Evolutionary conservation across 2,888 invertebrate species (phyloP), one percentile per base, ranked within the genome.

Genomic region (Drosophila austrosaltans): DNA sequence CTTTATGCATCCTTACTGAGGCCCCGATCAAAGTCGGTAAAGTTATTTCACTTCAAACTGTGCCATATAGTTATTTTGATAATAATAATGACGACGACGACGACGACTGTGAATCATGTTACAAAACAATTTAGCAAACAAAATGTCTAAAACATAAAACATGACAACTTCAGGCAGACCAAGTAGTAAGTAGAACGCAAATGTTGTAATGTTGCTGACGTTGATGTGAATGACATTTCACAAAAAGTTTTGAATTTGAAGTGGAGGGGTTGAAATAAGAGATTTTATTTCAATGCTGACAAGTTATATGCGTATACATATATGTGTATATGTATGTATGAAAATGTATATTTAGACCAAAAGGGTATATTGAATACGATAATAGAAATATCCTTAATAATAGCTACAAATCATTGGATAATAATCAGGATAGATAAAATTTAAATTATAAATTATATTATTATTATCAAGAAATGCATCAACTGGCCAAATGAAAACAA

Each of bases 81-180:
- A 3, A 6, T 6, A 32, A 22, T 22, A 48, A 10, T 3, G 0
- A 48, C 3, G 1, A 22, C 22, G 2, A 22, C 22, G 8, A 20
- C 22, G 20, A 44, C 10, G 6, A 7, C 32, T 8, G 36, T 36
- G 81, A 87, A 87, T 81, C 90, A 89, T 89, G 86, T 90, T 83
- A 81, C 82, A 87, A 85, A 81, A 89, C 85, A 89, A 89, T 89
- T 89, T 89, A 89, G 89, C 90, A 90, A 87, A 88, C 88, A 89
- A 90, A 89, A 88, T 89, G 89, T 89, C 89, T 87, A 85, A 90
- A 89, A 89, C 89, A 89, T 89, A 85, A 90, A 89, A 89, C 89
- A 89, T 89, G 89, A 89, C 89, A 89, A 82, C 87, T 84, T 81
- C 79, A 83, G 81, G 84, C 84, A 22, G 22, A 10, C 20, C 5